Conservation (phyloP, 2,888 invertebrate species). For the Drosophila histrio region DNA sequence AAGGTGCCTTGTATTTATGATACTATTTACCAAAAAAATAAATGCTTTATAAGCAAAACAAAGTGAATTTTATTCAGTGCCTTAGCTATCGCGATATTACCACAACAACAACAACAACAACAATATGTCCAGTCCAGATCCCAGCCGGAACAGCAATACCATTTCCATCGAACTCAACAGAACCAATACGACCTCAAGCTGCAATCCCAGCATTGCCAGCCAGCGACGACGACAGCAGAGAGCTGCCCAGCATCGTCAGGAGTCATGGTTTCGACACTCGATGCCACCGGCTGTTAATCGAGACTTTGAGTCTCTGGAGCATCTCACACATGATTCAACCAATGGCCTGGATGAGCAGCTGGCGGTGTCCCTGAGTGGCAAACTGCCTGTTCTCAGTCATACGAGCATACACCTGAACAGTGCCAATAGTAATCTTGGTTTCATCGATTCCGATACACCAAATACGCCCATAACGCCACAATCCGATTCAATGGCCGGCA, state of each 20-base stretch:
- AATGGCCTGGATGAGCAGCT: slow-evolving; percentile 76
- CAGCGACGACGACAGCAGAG: slow-evolving; percentile 71
- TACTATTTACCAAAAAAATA: slow-evolving; percentile 13
- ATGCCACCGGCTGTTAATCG: slow-evolving; percentile 81
- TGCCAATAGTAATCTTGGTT: slow-evolving; percentile 80
- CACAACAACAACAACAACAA: too few relatives aligned
- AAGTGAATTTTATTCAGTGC: slow-evolving; percentile 21
- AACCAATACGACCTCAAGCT: slow-evolving; percentile 44
- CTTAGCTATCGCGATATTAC: slow-evolving; percentile 3
- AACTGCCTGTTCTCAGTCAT: slow-evolving; percentile 46
- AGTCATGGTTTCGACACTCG: slow-evolving; percentile 82
- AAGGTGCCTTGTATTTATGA: slow-evolving; percentile 18
- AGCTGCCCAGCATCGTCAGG: slow-evolving; percentile 69
- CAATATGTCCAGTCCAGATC: slow-evolving; percentile 64
- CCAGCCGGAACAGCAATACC: slow-evolving; percentile 12
- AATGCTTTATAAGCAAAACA: background rate
- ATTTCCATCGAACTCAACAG: slow-evolving; percentile 38
- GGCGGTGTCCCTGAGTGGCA: slow-evolving; percentile 70
- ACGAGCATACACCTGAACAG: slow-evolving; percentile 76
- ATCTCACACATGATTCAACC: slow-evolving; percentile 67
- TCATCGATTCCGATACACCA: slow-evolving; percentile 79
- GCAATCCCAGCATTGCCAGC: slow-evolving; percentile 39
- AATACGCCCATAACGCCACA: slow-evolving; percentile 74
- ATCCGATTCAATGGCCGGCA: slow-evolving; percentile 61
- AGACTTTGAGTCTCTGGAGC: slow-evolving; percentile 82